These are phyloP conservation scores for Drosophila mimetica DNA, from an alignment of 2,888 invertebrate species.

Conservation along the genomic window DNA sequence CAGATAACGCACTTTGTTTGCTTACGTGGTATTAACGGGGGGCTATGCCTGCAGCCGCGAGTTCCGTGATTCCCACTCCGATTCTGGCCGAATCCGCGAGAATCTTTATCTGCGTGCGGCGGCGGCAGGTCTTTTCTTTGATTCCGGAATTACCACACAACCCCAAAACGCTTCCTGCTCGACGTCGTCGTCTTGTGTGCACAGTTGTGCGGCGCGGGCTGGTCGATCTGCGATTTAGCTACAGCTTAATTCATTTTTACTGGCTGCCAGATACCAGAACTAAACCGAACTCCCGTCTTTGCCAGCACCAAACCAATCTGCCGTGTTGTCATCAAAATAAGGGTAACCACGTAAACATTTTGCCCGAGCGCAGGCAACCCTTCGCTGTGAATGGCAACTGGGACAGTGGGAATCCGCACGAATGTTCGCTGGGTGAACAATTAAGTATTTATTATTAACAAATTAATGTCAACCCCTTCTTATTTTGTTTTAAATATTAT, in stretches of 20 bases:
- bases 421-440: constrained; percentile 24
- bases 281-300: constrained; percentile 36
- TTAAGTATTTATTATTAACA: too few relatives aligned
- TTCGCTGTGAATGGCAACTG: constrained; percentile 34
- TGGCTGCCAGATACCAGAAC: constrained; percentile 35
- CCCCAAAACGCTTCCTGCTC: constrained; percentile 55
- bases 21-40: constrained; percentile 82
- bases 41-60: constrained; percentile 41
- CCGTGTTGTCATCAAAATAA: constrained; percentile 73
- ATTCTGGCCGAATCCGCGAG: constrained; percentile 25
- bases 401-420: neutral
- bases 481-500: too few relatives aligned
- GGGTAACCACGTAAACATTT: constrained; percentile 64
- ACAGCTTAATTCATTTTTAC: constrained; percentile 70
- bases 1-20: constrained; percentile 63
- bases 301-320: constrained; percentile 64
- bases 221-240: constrained; percentile 38
- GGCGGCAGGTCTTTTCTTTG: constrained; percentile 35
- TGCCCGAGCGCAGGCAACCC: neutral
- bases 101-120: constrained; percentile 53
- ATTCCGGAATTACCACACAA: constrained; percentile 36
- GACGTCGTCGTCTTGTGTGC: constrained; percentile 46
- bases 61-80: constrained; percentile 36
- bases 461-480: too few relatives aligned
- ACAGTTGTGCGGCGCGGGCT: constrained; percentile 54